Evolutionary conservation across 2,113 vertebrate genomes (phyloP), one percentile per base, ranked within the genome.

Genomic region (Zosterops borbonicus): DNA sequence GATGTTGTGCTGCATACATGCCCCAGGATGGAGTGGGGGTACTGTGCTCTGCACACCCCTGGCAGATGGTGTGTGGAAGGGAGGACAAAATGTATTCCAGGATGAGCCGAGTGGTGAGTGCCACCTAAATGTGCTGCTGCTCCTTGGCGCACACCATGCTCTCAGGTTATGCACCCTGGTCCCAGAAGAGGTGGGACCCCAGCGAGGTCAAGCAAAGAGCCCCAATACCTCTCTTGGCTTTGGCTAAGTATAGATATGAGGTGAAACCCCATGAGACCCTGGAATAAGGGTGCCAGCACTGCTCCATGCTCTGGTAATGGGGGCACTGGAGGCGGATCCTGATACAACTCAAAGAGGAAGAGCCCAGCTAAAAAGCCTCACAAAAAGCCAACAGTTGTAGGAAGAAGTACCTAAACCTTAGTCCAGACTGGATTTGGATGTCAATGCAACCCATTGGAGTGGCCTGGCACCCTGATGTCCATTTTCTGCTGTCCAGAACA

Each of bases 11-110:
- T 59, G 33, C 44, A 16, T 1, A 21, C 21, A 29, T 4, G 24
- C 39, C 23, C 1, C 1, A 20, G 60, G 42, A 59, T 22, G 21
- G 15, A 76, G 28, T 0, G 0, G 18, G 63, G 19, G 4, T 25
- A 11, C 24, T 19, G 52, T 41, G 25, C 62, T 52, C 56, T 70
- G 50, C 69, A 31, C 9, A 22, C 9, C n/a, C 19, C 64, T 56
- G 37, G 33, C 9, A 78, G 42, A 35, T 0, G 5, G 55, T 2
- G 4, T 1, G 4, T 9, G 59, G 29, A 41, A 16, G 4, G 11
- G 17, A 78, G 31, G 19, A 58, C 1, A 17, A 58, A 53, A 79
- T 4, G 12, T 52, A 69, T 37, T 49, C 37, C 28, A 62, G n/a
- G 50, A 49, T 37, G 19, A 84, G 42, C 15, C 12, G 22, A 5